Evolutionary conservation across 2,797 vertebrate species (phyloP).

Genomic region (Clarias fuscus): DNA sequence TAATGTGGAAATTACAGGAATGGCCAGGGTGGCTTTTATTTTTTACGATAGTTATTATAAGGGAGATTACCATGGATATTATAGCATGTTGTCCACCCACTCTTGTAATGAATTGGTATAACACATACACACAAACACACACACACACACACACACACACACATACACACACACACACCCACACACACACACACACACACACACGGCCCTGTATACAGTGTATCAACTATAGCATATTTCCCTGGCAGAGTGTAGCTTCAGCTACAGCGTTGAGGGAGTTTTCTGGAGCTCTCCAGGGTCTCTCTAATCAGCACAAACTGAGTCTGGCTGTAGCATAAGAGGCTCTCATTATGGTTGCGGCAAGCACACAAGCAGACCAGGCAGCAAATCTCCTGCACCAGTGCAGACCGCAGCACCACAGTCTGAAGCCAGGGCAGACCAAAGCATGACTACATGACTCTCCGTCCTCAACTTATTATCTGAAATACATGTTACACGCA

Average conservation of each 20-base stretch:
- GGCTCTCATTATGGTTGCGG: slow-evolving; percentile 44
- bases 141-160: neutral
- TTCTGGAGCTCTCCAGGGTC: slow-evolving; percentile 35
- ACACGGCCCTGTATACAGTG: neutral
- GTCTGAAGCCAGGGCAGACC: slow-evolving; percentile 15
- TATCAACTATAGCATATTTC: neutral
- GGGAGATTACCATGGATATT: slow-evolving; percentile 22
- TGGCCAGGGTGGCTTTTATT: slow-evolving; percentile 27
- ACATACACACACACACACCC: no score
- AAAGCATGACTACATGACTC: neutral
- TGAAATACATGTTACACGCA: neutral
- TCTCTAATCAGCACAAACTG: slow-evolving; percentile 49
- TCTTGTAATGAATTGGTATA: slow-evolving; percentile 8
- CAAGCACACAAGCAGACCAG: slow-evolving; percentile 41
- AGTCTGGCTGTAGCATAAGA: slow-evolving; percentile 50
- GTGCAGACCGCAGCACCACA: slow-evolving; percentile 20
- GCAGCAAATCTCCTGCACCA: slow-evolving; percentile 41
- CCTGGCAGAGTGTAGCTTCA: neutral
- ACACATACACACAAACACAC: neutral
- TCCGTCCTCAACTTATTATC: neutral
- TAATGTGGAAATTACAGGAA: slow-evolving; percentile 34
- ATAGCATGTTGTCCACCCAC: slow-evolving; percentile 12
- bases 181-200: neutral
- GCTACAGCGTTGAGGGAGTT: slow-evolving; percentile 4
- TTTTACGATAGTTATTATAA: slow-evolving; percentile 24